Base-by-base conservation (phyloP, 2,888 invertebrate genomes). In the Rhamnusium bicolor region DNA sequence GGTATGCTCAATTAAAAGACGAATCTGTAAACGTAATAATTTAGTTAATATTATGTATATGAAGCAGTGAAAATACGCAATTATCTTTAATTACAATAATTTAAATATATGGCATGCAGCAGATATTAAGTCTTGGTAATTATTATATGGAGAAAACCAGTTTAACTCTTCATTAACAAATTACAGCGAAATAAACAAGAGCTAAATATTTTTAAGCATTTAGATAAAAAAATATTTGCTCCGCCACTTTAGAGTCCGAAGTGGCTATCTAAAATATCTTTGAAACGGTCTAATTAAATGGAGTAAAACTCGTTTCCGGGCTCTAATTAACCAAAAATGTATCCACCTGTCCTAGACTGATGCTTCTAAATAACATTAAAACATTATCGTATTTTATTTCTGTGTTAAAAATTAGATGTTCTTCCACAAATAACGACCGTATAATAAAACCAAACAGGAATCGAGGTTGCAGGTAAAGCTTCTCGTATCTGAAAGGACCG, bases 321-420 rank as follows among this genome's bases (percentile, higher is more conserved):
- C 60, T 70, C 73, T 76, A 78, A 78, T 78, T 78, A 78, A 77
- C 71, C 67, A 72, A 75, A 76, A 76, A 75, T 73, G 71, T 58
- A 70, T 46, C 77, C 78, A 76, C 77, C 77, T 78, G 77, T 67
- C 74, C 62, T 60, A 14, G 2, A 18, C 18, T 32, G 10, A 16
- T 16, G 18, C 32, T 32, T 60, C 7, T 19, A 29, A 60, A 40
- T 60, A 16, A 19, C 58, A 60, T 60, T 60, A 40, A 29, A 60
- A 18, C 32, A 32, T 51, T 60, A 24, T 24, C n/a, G 10, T 18
- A 40, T 60, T 60, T 60, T 60, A 60, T 60, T 60, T 56, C 54
- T 32, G 58, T 60, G 51, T 51, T 51, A 51, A 51, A 51, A 51
- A 51, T 19, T 51, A 51, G 19, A 51, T 51, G 18, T 19, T 51